phyloP scores from a whole-genome alignment of 2,113 vertebrate species.

The Colaptes auratus region DNA sequence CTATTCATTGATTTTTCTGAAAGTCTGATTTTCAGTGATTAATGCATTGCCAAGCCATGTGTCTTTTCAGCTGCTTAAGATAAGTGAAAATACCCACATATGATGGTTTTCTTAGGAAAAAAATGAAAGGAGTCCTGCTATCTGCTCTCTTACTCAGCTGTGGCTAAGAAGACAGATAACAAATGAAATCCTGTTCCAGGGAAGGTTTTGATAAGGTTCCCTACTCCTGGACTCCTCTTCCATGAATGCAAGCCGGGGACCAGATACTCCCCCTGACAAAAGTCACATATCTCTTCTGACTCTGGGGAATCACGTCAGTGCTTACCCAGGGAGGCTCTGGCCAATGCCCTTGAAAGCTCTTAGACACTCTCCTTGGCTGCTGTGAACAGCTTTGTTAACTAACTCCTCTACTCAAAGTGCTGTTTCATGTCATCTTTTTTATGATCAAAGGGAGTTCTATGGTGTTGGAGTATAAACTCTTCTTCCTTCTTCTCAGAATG shows the following conservation, averaged over 20 bases:
- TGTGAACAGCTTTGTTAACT: background rate
- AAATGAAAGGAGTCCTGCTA: background rate
- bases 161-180: background rate
- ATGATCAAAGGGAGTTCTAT: background rate
- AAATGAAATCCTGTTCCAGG: slow-evolving; percentile 4
- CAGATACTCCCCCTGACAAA: slow-evolving; percentile 10
- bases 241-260: background rate
- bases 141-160: slow-evolving; percentile 1
- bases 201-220: slow-evolving; percentile 23
- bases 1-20: background rate
- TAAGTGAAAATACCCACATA: background rate
- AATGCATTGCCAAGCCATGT: background rate
- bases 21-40: background rate
- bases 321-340: background rate
- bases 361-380: background rate
- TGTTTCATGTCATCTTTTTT: slow-evolving; percentile 43
- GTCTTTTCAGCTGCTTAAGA: background rate
- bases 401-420: background rate
- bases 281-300: background rate
- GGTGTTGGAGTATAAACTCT: background rate
- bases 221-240: background rate
- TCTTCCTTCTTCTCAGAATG: background rate
- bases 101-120: background rate
- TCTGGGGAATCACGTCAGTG: background rate
- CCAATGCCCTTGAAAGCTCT: slow-evolving; percentile 4